phyloP scores from a whole-genome alignment of 2,888 invertebrate genomes.

The Epicampocera succincta region DNA sequence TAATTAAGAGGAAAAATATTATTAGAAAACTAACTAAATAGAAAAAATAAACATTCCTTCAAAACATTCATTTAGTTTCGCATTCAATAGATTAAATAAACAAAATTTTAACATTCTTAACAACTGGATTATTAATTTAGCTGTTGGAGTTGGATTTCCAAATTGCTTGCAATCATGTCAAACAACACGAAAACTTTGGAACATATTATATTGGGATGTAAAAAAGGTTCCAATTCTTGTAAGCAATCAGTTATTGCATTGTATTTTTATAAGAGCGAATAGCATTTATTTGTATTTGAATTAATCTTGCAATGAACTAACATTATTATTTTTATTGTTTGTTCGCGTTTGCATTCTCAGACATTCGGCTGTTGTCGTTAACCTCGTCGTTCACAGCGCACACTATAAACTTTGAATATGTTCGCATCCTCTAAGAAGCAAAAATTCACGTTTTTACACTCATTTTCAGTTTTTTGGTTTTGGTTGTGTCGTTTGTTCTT shows the following conservation, averaged over 20 bases:
- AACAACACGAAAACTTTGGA: slow-evolving; percentile 28
- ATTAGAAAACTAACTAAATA: not conserved
- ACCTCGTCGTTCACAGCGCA: slow-evolving; percentile 17
- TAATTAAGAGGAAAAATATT: too few species aligned
- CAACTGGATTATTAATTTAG: slow-evolving; percentile 4
- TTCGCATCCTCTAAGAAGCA: slow-evolving; percentile 31
- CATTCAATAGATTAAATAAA: slow-evolving; percentile 51
- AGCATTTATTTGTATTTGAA: slow-evolving; percentile 8
- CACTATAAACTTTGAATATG: slow-evolving; percentile 18
- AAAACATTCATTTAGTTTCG: slow-evolving; percentile 61
- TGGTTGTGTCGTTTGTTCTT: not conserved
- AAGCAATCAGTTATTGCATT: slow-evolving; percentile 31
- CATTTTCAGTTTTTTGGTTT: slow-evolving; percentile 17
- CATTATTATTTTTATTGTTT: slow-evolving; percentile 63
- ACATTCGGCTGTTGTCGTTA: slow-evolving; percentile 40
- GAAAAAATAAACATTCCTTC: slow-evolving; percentile 43
- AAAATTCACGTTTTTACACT: slow-evolving; percentile 20
- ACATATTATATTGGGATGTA: not conserved
- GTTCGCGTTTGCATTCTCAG: slow-evolving; percentile 62
- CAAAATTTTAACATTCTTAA: not conserved
- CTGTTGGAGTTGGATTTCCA: not conserved
- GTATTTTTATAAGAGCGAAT: slow-evolving; percentile 1
- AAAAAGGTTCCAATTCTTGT: not conserved
- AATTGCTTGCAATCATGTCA: slow-evolving; percentile 35
- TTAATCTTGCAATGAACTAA: slow-evolving; percentile 54